Conservation (phyloP, 2,888 invertebrate genomes). For the Leptinotarsa juncta region DNA sequence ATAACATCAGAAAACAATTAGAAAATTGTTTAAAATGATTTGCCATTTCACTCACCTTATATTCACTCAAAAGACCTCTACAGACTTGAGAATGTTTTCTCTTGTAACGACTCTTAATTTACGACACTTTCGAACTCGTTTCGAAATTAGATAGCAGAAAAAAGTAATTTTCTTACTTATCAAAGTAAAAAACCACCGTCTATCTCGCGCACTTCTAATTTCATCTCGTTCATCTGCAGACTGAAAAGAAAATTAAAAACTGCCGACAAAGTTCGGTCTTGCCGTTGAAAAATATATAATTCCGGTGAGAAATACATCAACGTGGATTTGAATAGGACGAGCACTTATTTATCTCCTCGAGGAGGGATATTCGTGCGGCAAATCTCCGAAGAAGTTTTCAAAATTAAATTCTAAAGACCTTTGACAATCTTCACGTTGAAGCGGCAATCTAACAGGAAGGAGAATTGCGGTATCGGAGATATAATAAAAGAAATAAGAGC, state of each 20-base stretch:
- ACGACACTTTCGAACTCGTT: background rate
- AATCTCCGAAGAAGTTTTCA: conserved; percentile 35
- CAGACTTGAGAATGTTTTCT: background rate
- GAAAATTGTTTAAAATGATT: too few relatives aligned
- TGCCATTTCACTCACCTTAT: background rate
- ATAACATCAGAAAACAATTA: too few relatives aligned
- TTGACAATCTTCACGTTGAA: conserved; percentile 33
- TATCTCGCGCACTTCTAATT: conserved; percentile 32
- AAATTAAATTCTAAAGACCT: conserved; percentile 42
- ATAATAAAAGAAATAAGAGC: background rate
- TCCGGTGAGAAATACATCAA: conserved; percentile 36
- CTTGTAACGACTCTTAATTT: background rate
- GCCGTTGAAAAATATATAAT: conserved; percentile 40
- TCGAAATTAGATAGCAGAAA: background rate
- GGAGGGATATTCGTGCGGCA: conserved; percentile 32
- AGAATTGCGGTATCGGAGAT: background rate
- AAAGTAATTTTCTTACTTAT: conserved; percentile 31
- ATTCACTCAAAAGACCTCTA: background rate
- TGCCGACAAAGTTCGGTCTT: conserved; percentile 33
- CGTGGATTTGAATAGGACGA: conserved; percentile 35
- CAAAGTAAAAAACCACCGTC: conserved; percentile 29
- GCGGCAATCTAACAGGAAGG: conserved; percentile 3
- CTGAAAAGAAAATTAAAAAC: conserved; percentile 43
- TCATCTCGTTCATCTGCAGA: conserved; percentile 25
- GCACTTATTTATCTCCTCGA: conserved; percentile 41